Conservation (phyloP, 2,113 vertebrate species). For the Enhydra lutris region DNA sequence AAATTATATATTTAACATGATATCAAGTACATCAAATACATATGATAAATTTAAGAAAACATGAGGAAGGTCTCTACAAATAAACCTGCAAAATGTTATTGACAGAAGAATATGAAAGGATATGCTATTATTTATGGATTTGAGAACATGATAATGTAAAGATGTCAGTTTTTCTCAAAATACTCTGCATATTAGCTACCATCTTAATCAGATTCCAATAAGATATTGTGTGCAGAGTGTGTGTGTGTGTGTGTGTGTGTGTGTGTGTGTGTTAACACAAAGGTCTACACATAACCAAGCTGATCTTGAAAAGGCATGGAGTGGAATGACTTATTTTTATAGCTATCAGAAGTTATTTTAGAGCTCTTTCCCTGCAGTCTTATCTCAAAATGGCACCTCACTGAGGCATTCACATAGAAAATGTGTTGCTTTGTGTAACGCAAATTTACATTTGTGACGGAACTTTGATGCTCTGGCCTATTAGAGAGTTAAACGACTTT, state of each 20-base stretch:
- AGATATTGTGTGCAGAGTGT: neutral
- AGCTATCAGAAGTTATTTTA: neutral
- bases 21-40: neutral
- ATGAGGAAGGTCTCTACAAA: neutral
- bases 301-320: neutral
- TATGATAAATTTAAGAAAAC: neutral
- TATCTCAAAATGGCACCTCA: neutral
- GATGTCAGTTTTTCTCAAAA: neutral
- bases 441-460: neutral
- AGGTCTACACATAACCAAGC: neutral
- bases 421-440: neutral
- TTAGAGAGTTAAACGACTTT: neutral
- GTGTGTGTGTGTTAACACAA: neutral
- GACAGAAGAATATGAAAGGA: neutral
- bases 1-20: neutral
- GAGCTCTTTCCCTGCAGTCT: neutral
- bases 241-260: neutral
- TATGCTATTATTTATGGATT: neutral
- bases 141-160: neutral
- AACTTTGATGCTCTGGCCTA: neutral
- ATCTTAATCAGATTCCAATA: neutral
- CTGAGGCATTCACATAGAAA: neutral
- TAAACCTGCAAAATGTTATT: neutral
- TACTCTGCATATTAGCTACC: neutral
- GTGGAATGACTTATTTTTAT: neutral